Percentiles rank a stretch among this genome's conserved stretches.
Conservation (phyloP, 2,888 invertebrate species). For the Zaprionus obscuricornis region DNA sequence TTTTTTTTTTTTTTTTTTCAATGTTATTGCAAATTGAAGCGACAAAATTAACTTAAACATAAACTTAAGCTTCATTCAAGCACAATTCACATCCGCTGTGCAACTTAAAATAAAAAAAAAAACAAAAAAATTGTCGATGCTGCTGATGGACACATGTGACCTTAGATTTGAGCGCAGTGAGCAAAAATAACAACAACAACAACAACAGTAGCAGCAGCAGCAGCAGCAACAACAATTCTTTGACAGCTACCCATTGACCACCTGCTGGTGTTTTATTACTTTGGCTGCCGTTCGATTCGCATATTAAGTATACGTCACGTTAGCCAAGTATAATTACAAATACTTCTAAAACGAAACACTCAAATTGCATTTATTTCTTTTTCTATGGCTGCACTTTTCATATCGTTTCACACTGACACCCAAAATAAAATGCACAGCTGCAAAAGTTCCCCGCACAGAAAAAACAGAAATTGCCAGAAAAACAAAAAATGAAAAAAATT, state of each 20-base stretch:
- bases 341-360: slow-evolving; percentile 29
- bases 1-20: too few species aligned
- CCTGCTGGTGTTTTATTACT: slow-evolving; percentile 47
- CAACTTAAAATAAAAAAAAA: slow-evolving; percentile 55
- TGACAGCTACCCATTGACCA: slow-evolving; percentile 37
- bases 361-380: slow-evolving; percentile 39
- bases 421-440: slow-evolving; percentile 40
- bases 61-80: too few species aligned
- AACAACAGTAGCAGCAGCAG: slow-evolving; percentile 7
- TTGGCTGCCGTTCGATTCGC: background rate
- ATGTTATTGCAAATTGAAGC: slow-evolving; percentile 48
- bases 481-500: background rate
- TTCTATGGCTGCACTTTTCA: slow-evolving; percentile 32
- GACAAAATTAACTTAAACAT: slow-evolving; percentile 11
- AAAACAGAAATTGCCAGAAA: too few species aligned
- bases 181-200: background rate
- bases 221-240: slow-evolving; percentile 9
- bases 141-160: slow-evolving; percentile 64
- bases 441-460: too few species aligned
- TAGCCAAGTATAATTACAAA: slow-evolving; percentile 26
- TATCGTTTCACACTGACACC: slow-evolving; percentile 29
- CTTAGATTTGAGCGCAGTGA: slow-evolving; percentile 42
- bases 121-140: too few species aligned
- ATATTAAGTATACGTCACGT: slow-evolving; percentile 51
- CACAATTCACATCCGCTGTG: slow-evolving; percentile 57